phyloP scores from a whole-genome alignment of 1,140 invertebrate genomes.

The Marisa cornuarietis region DNA sequence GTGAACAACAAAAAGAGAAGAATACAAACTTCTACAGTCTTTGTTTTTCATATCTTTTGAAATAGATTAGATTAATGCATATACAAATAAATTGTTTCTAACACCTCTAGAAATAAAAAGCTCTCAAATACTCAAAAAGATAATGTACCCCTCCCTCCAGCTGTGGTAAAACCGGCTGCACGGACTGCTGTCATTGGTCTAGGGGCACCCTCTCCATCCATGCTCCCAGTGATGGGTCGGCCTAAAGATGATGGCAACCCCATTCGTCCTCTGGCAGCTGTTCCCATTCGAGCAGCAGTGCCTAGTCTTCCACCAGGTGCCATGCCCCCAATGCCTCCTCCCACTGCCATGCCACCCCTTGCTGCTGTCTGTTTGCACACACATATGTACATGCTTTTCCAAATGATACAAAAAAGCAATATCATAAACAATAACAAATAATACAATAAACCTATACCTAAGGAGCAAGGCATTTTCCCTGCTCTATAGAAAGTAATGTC shows the following conservation, averaged over 20 bases:
- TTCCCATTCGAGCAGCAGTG: slow-evolving; percentile 40
- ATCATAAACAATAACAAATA: neutral
- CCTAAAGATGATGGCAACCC: slow-evolving; percentile 63
- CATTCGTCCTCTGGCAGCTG: slow-evolving; percentile 58
- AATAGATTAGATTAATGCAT: too few relatives aligned
- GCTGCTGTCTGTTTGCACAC: slow-evolving; percentile 22
- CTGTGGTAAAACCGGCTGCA: slow-evolving; percentile 91
- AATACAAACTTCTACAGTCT: too few relatives aligned
- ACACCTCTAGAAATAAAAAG: too few relatives aligned
- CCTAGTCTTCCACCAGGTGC: slow-evolving; percentile 22
- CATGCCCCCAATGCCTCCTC: slow-evolving; percentile 12
- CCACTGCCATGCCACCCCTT: slow-evolving; percentile 20
- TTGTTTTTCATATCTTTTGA: too few relatives aligned
- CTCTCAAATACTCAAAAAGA: too few relatives aligned
- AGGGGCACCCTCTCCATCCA: slow-evolving; percentile 60
- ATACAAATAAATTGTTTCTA: too few relatives aligned
- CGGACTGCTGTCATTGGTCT: slow-evolving; percentile 95
- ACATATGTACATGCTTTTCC: neutral
- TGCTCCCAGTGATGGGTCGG: slow-evolving; percentile 56
- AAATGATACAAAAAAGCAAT: neutral
- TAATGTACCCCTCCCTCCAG: slow-evolving; percentile 61
- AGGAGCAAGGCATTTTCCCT: neutral
- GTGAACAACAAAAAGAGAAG: too few relatives aligned
- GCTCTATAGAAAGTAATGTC: too few relatives aligned
- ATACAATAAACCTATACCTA: neutral